Base-by-base conservation (phyloP, 2,888 invertebrate genomes). In the Andricus curvator region DNA sequence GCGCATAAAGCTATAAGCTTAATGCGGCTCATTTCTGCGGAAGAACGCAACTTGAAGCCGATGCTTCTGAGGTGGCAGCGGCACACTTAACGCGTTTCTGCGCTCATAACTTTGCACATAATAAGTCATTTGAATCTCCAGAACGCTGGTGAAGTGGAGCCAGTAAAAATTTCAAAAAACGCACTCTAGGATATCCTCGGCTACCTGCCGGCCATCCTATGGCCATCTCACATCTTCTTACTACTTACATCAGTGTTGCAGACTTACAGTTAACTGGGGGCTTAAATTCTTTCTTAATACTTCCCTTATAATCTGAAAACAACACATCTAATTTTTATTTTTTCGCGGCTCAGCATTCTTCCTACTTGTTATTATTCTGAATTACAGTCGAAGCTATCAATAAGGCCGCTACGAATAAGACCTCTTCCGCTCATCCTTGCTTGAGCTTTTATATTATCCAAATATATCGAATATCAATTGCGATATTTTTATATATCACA, bases 91-190 rank as follows among this genome's bases (percentile, higher is more conserved):
- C 74, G 70, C 70, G 33, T 56, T 74, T 74, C 74, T 74, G 74
- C 74, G 74, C 74, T 74, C 74, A 74, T 74, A 74, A 74, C 74
- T 74, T 74, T 74, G 20, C 74, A 56, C 74, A 56, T 74, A 74
- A 74, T 74, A 74, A 74, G 74, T 74, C 74, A 74, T 74, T 74
- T 74, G 74, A 74, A 74, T 74, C 33, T 74, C 13, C 70, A 37
- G 56, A 74, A 11, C 74, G 29, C 51, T 70, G 33, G 51, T 70
- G 33, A 74, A 74, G 74, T 74, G 74, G 74, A 74, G 56, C 74
- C 51, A 74, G n/a, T 74, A 74, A 74, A 74, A 74, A 74, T 74
- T 74, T 74, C 15, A 2, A 74, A 74, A 74, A 74, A 56, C 4
- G n/a, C 56, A n/a, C 56, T 56, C 56, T n/a, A 41, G 20, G n/a